These are phyloP conservation scores for Brachyopa scutellaris DNA, from an alignment of 2,888 invertebrate species.

Conservation along the genomic window DNA sequence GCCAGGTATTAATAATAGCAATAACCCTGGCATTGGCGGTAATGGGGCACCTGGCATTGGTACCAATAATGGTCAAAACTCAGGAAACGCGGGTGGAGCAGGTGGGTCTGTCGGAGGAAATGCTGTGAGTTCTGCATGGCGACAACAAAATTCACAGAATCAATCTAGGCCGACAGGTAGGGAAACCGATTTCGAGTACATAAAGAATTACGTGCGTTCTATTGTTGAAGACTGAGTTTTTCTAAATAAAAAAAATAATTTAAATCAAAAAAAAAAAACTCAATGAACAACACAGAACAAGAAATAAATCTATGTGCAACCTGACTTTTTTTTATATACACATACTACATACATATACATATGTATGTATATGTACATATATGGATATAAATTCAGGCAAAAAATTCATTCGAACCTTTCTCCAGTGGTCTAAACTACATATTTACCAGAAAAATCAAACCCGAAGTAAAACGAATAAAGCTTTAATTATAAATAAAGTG, in stretches of 20 bases:
- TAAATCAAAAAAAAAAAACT: conserved; percentile 28
- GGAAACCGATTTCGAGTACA: conserved; percentile 80
- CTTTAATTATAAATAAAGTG: conserved; percentile 25
- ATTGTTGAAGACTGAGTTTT: conserved; percentile 79
- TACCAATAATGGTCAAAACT: conserved; percentile 62
- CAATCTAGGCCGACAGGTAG: conserved; percentile 80
- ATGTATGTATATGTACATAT: conserved; percentile 3
- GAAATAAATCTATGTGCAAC: conserved; percentile 10
- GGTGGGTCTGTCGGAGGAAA: conserved; percentile 66
- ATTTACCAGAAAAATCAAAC: background rate
- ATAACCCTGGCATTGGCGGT: conserved; percentile 57
- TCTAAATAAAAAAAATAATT: conserved; percentile 59
- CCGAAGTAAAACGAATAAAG: conserved; percentile 9
- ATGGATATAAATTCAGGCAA: conserved; percentile 21
- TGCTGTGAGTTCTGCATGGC: conserved; percentile 78
- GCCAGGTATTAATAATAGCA: conserved; percentile 67
- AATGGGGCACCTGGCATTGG: conserved; percentile 62
- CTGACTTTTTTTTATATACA: conserved; percentile 11
- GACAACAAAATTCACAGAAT: conserved; percentile 78
- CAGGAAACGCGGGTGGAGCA: conserved; percentile 62
- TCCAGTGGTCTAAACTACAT: conserved; percentile 22
- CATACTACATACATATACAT: conserved; percentile 15
- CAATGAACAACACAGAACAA: conserved; percentile 26
- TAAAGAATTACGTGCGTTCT: conserved; percentile 81
- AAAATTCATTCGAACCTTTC: conserved; percentile 9